Base-by-base conservation (phyloP, 2,797 vertebrate genomes). In the Hapalemur alaotrensis region DNA sequence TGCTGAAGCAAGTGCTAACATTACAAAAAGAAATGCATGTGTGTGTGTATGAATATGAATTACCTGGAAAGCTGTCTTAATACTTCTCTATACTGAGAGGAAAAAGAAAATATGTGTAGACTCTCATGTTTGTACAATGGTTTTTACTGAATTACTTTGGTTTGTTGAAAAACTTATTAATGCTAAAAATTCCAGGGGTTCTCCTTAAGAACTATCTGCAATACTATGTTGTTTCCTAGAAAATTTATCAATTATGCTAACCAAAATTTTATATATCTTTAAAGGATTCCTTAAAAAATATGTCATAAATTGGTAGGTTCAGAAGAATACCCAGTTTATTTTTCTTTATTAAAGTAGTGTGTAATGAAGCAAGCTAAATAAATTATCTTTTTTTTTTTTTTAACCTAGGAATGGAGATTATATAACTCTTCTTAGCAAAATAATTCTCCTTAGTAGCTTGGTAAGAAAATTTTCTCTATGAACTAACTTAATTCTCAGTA, bases 241-340 rank as follows among this genome's bases (percentile, higher is more conserved):
- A 89, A 91, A 95, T 79, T 54, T 80, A 67, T 43, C 57, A 46
- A 41, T 22, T 69, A 54, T 91, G 32, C 12, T 93, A 81, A 84
- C 9, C 23, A 41, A 70, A 89, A 92, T 72, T 80, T 89, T 80
- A 92, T 59, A 67, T 93, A 92, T 65, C 48, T 95, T 94, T 87
- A 7, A 89, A 7, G 22, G 32, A 90, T 94, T 92, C 52, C 94
- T 80, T 41, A 79, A 96, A 89, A 61, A 65, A 4, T 61, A 59
- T 81, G 35, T 5, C 22, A 88, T 81, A 81, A 90, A 88, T 63
- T 41, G 9, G 2, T 35, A 79, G n/a, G 4, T 91, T 72, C 28
- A 72, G 59, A 95, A 46, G 54, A 81, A 73, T 50, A 69, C 15
- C 11, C 76, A 32, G 2, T n/a, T 91, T 35, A 59, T 25, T 59